Base-by-base conservation (phyloP, 2,888 invertebrate genomes). In the Encarsia formosa region DNA sequence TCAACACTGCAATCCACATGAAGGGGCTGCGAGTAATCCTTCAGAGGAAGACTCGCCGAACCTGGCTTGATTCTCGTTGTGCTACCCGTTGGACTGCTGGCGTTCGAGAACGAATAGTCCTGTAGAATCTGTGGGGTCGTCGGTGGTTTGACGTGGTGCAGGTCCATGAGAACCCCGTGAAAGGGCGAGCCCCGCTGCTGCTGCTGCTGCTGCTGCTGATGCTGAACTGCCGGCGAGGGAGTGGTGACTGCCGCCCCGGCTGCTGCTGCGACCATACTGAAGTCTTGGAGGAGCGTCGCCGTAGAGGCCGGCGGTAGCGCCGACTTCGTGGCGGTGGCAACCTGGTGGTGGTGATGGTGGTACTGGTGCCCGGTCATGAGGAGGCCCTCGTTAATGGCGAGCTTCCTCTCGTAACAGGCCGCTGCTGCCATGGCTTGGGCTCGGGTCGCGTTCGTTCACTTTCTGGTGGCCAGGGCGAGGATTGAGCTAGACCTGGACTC, bases 1-100 rank as follows among this genome's bases (percentile, higher is more conserved):
- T 91, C 91, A 68, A 91, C 90, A 79, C 89, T 89, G 79, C 90
- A 90, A 77, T 91, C 91, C 75, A 91, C 91, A 79, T 90, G 89
- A 74, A 91, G 80, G 69, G 90, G 90, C 76, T 88, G 83, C 75
- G 85, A 85, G 78, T 88, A 90, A 76, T 91, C 89, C 79, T 88
- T 89, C 47, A 40, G 50, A 38, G 34, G 34, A 3, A 9, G 9
- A 8, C 34, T 18, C 37, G 41, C 29, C 5, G 54, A 26, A 23
- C 49, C 24, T 31, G 53, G 5, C 37, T 39, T 41, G 23, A 34
- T 20, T 11, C 29, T 26, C 22, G 31, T 24, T 39, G 35, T 40
- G 34, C n/a, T n/a, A n/a, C 22, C 16, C 32, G 23, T 32, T n/a
- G 16, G 19, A 26, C 18, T 23, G 29, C 32, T 40, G 16, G 9